phyloP scores from a whole-genome alignment of 1,140 invertebrate genomes.

The Diuraphis noxia region DNA sequence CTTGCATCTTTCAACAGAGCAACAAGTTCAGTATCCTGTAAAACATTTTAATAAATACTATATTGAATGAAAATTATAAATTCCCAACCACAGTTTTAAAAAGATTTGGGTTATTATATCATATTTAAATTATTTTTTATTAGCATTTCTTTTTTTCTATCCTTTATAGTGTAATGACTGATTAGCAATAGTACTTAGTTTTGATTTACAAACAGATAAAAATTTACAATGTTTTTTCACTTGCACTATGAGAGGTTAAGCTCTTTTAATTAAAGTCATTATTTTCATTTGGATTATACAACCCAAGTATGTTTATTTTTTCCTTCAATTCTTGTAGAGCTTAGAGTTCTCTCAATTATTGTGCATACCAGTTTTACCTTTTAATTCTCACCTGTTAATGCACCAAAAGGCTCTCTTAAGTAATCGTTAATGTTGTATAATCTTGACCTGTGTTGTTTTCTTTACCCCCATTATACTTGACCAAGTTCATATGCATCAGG shows the following conservation, averaged over 20 bases:
- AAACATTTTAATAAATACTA: constrained; percentile 23
- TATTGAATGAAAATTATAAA: not conserved
- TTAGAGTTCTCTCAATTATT: constrained; percentile 38
- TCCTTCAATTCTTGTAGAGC: constrained; percentile 36
- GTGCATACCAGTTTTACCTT: constrained; percentile 22
- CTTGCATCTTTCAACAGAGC: constrained; percentile 64
- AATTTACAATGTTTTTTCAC: not conserved
- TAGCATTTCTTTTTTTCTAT: not conserved
- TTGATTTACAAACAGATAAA: not conserved
- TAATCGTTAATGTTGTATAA: constrained; percentile 29
- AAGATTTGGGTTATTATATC: not conserved
- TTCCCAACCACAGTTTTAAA: not conserved
- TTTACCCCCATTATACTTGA: constrained; percentile 38
- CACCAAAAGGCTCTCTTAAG: constrained; percentile 18
- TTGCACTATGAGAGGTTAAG: constrained; percentile 39
- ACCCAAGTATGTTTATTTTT: not conserved
- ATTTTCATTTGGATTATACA: not conserved
- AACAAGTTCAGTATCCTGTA: constrained; percentile 66
- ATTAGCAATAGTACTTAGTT: not conserved
- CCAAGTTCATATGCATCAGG: constrained; percentile 26
- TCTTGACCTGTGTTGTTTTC: not conserved
- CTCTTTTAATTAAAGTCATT: not conserved
- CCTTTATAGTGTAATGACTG: not conserved
- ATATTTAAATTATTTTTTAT: not conserved
- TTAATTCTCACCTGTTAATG: constrained; percentile 50